phyloP scores from a whole-genome alignment of 2,113 vertebrate genomes.

The Stomatorhinus ivindoensis region DNA sequence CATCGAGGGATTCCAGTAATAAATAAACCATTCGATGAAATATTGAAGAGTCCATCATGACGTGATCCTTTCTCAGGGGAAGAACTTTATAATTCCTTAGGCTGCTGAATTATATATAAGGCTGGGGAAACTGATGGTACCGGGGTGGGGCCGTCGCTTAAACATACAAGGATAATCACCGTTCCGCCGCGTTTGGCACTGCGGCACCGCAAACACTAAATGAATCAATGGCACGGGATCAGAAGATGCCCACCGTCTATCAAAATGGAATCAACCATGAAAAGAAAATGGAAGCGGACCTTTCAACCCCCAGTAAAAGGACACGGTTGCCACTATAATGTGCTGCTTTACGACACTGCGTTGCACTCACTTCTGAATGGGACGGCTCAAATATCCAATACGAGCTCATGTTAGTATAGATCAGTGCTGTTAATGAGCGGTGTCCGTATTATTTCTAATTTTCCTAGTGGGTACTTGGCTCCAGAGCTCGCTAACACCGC shows the following conservation, averaged over 20 bases:
- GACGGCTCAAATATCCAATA: not conserved
- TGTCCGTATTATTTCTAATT: not conserved
- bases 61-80: slow-evolving; percentile 12
- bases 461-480: not conserved
- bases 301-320: not conserved
- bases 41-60: slow-evolving; percentile 12
- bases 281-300: not conserved
- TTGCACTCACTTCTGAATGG: not conserved
- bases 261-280: not conserved
- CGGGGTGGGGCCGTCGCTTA: not conserved
- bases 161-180: not conserved
- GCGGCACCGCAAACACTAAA: not conserved
- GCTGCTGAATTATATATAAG: slow-evolving; percentile 9
- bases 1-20: slow-evolving; percentile 16
- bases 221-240: not conserved
- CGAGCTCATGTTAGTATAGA: not conserved
- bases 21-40: slow-evolving; percentile 19
- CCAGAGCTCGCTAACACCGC: not conserved
- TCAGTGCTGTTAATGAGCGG: not conserved
- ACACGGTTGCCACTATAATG: not conserved
- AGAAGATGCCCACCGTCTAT: not conserved
- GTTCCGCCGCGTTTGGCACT: not conserved
- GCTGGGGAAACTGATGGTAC: not conserved
- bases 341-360: not conserved
- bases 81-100: slow-evolving; percentile 14